Evolutionary conservation across 92 coral and sea anemone species (phyloP), one percentile per base, ranked within the genome.

Genomic region (Blastomussa wellsi): DNA sequence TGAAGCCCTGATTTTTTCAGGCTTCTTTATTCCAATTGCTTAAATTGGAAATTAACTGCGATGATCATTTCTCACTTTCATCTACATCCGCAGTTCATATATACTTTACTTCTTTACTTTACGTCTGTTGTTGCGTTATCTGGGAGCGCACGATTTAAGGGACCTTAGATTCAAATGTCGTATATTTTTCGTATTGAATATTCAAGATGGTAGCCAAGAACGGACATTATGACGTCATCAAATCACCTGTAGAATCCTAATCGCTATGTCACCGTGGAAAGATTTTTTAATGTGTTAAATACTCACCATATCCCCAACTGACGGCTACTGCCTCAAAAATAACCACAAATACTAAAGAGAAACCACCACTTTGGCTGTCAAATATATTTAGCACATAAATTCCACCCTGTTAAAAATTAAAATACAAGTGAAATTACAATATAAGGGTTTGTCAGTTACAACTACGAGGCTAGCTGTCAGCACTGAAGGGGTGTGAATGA

Each of bases 341-440:
- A 28, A 94, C 91, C 35, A 95, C 89, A 68, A 92, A 86, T 5
- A 95, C 85, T 66, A 95, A 69, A 16, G 95, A 93, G 16, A 95
- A 31, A 10, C 97, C 98, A 5, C 93, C 98, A 36, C 95, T 85
- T 37, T 95, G 98, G 52, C 90, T 90, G 84, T 95, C 97, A 81
- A 95, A 72, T 67, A 95, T 86, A 75, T 94, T 91, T 60, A 93
- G 85, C 41, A 93, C 91, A 72, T 93, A 93, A 20, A 95, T 90
- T 41, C 98, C 98, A 39, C 97, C 98, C 98, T 95, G 78, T 11
- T 33, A n/a, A 64, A 41, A 38, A 48, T 22, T 15, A 69, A 69
- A 69, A 36, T 1, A 32, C 26, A 60, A 60, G 24, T 59, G 29
- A 24, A 59, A 26, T 7, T 28, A 26, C 12, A 51, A 15, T 51